Evolutionary conservation across 2,888 invertebrate genomes (phyloP), one percentile per base, ranked within the genome.

Genomic region (Papilio protenor): DNA sequence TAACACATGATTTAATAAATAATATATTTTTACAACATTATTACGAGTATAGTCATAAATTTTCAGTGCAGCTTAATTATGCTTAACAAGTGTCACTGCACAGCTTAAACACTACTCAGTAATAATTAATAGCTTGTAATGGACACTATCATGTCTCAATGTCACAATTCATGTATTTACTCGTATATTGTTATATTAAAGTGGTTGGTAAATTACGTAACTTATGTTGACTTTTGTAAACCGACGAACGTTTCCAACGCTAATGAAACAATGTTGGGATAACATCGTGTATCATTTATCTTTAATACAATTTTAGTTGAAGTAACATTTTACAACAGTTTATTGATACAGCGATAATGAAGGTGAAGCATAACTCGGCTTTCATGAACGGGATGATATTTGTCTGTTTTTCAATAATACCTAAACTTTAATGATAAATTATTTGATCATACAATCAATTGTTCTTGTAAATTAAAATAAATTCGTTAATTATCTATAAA

Each of bases 121-220:
- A 27, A 23, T 64, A 49, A 74, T 74, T 74, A 74, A 74, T 64
- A 45, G 49, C 61, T 33, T 47, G 45, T 74, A 64, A 74, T 74
- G 49, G 49, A 61, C 45, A 49, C 18, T 5, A 64, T 52, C 64
- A 49, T 18, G 2, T 10, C 47, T 49, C n/a, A n/a, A 1, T 64
- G 33, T 18, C 33, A 66, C 21, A 66, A 66, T 66, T 40, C 66
- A 40, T 40, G 33, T 18, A 66, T 66, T 66, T 45, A 66, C 33
- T 4, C 33, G 33, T 33, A 33, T 1, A n/a, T 40, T 40, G 18
- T 40, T 66, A 2, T 21, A 18, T 14, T 66, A 33, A 6, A 33
- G 18, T 33, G 16, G 16, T 21, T 3, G 18, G 33, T 45, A 40
- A 45, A 64, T 40, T 40, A 40, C 10, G 18, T 33, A 64, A n/a